Base-by-base conservation (phyloP, 2,113 vertebrate genomes). In the Telmatochromis bifrenatus region DNA sequence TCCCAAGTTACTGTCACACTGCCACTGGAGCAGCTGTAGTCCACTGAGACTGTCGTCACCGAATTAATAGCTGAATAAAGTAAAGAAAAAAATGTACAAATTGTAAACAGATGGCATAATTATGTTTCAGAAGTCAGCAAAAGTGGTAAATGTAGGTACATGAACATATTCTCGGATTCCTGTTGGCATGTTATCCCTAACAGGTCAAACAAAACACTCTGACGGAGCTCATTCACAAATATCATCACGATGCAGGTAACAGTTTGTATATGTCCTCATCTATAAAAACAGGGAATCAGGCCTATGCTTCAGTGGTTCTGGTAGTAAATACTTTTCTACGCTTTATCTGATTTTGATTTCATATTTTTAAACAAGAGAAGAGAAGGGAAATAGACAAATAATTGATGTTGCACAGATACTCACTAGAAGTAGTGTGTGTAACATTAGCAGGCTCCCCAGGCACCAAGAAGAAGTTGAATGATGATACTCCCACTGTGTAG, bases 401-500 rank as follows among this genome's bases (percentile, higher is more conserved):
- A 51, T 51, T 51, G 17, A 54, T 75, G 28, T 1, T 73, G 17
- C 15, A 58, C 4, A 47, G n/a, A 23, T 89, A 97, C 97, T 97
- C 47, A 97, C 97, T 88, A 1, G 91, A 55, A 19, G 95, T 97
- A 12, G n/a, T 90, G 83, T 96, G 21, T n/a, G 26, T 51, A 51
- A 94, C 47, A 11, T 88, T 86, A 1, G 58, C 56, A 7, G 96
- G 6, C 84, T 97, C 97, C 51, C 97, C 97, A 21, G 94, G 84
- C 9, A 88, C 79, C 4, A 90, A 58, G 94, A 97, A 97, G 84
- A 79, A 37, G 33, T 96, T 96, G 60, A 95, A 3, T 6, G 96
- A 97, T 23, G 96, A 96, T 4, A 97, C 91, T 19, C 93, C 96
- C 42, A 97, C 92, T 14, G 86, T 94, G 88, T 97, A 97, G 39